Conservation (phyloP, 2,888 invertebrate species). For the Ypsolopha scabrella region DNA sequence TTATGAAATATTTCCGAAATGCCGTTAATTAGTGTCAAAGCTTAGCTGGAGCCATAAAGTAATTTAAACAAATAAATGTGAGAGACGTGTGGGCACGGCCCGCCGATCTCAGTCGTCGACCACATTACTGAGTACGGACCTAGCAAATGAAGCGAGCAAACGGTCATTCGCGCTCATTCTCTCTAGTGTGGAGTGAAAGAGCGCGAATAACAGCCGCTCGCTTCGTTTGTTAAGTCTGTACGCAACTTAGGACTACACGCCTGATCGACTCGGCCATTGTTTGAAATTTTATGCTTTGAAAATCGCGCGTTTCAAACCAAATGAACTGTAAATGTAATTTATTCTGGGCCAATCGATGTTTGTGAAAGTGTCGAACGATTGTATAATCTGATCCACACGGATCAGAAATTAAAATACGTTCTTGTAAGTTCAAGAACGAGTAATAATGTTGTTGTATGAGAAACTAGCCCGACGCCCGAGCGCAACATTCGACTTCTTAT, state of each 20-base stretch:
- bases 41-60: not conserved
- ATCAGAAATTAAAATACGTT: not conserved
- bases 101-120: constrained; percentile 3
- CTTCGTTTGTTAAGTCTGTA: no score
- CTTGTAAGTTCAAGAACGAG: not conserved
- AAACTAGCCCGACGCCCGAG: not conserved
- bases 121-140: constrained; percentile 4
- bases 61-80: not conserved
- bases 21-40: not conserved
- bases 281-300: constrained; percentile 16
- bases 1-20: no score
- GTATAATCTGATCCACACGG: constrained; percentile 4
- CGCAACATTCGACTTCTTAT: no score
- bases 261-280: constrained; percentile 15
- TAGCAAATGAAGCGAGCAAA: no score
- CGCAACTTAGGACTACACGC: constrained; percentile 6
- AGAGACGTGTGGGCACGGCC: not conserved
- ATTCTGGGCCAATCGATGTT: constrained; percentile 12
- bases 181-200: no score
- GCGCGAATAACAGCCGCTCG: no score
- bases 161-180: no score
- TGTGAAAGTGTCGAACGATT: not conserved
- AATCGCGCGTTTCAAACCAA: constrained; percentile 13
- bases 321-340: constrained; percentile 15
- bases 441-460: not conserved